phyloP scores from a whole-genome alignment of 2,888 invertebrate species.

The Glomeris marginata region DNA sequence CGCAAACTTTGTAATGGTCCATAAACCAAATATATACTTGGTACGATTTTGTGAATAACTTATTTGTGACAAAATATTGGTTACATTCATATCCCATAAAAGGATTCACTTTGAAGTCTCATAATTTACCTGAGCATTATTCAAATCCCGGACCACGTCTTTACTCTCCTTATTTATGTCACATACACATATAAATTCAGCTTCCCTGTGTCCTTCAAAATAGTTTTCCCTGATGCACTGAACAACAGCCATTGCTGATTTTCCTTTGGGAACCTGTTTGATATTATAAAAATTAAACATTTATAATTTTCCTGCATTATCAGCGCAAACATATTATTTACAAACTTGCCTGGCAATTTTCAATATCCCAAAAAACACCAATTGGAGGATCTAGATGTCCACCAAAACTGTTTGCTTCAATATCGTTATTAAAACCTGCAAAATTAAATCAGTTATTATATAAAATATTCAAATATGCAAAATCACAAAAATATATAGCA shows the following conservation, averaged over 20 bases:
- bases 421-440: too few species aligned
- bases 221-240: conserved; percentile 55
- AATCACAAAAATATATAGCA: too few species aligned
- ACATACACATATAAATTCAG: conserved; percentile 78
- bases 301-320: too few species aligned
- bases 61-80: neutral
- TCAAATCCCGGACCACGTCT: conserved; percentile 60
- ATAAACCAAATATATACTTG: too few species aligned
- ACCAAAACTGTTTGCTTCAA: conserved; percentile 22
- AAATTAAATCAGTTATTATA: too few species aligned
- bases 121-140: conserved; percentile 57
- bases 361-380: conserved; percentile 87
- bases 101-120: too few species aligned
- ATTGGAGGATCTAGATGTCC: conserved; percentile 42
- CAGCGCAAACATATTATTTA: neutral
- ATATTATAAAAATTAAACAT: neutral
- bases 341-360: conserved; percentile 64
- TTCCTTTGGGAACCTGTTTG: conserved; percentile 54
- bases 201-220: conserved; percentile 57
- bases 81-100: neutral
- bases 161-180: conserved; percentile 68
- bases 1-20: too few species aligned
- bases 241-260: conserved; percentile 63
- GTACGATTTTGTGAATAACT: too few species aligned
- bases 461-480: too few species aligned